Conservation (phyloP, 2,888 invertebrate genomes). For the Cremastinae sp. region DNA sequence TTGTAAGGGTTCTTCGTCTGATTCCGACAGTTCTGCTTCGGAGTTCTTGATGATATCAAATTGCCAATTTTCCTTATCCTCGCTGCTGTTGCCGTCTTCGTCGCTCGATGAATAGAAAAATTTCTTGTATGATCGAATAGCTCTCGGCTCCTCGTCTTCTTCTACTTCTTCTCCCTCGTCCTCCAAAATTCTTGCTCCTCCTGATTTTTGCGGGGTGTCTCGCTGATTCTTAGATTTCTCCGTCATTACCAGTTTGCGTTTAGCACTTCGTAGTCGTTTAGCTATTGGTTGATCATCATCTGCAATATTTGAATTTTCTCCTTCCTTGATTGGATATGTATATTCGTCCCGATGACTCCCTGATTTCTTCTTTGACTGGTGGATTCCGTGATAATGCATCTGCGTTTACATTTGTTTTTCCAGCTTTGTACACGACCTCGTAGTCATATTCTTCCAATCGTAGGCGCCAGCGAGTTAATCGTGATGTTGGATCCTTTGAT, state of each 20-base stretch:
- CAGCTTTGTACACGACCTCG: constrained; percentile 34
- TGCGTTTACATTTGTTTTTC: constrained; percentile 36
- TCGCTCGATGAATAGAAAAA: background rate
- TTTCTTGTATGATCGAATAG: too few species aligned
- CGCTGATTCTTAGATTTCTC: too few species aligned
- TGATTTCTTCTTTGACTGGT: constrained; percentile 40
- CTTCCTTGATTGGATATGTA: too few species aligned
- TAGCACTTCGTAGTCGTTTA: background rate
- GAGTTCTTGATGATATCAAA: background rate
- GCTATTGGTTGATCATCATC: background rate
- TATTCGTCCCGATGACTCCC: too few species aligned
- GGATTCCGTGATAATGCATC: constrained; percentile 52
- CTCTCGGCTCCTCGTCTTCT: background rate
- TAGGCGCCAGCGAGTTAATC: constrained; percentile 15
- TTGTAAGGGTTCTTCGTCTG: too few species aligned
- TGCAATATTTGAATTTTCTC: too few species aligned
- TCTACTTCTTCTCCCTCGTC: constrained; percentile 18
- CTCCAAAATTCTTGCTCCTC: background rate
- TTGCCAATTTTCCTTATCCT: constrained; percentile 15
- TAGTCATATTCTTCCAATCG: constrained; percentile 42
- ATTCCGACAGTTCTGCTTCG: background rate
- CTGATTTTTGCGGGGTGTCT: background rate
- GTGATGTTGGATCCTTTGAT: background rate
- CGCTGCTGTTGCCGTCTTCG: background rate
- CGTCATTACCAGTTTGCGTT: too few species aligned